Conservation (phyloP, 1,140 invertebrate species). For the Megalopta genalis region DNA sequence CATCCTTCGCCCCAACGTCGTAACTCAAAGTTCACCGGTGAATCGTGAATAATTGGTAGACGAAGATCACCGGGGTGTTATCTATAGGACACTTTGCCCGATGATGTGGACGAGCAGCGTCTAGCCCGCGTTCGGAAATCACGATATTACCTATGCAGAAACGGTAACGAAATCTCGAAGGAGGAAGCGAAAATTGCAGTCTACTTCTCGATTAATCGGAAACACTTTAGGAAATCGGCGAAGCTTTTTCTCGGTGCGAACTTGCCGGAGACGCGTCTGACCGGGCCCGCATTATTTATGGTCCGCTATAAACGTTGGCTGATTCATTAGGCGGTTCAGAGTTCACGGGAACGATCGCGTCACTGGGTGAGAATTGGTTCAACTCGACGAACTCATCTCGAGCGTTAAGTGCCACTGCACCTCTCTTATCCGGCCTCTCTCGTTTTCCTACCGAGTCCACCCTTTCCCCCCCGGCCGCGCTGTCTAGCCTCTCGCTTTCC, state of each 20-base stretch:
- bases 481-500: constrained; percentile 2
- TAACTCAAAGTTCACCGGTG: no score
- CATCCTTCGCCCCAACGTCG: neutral
- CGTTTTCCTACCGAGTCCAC: constrained; percentile 5
- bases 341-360: constrained; percentile 59
- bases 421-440: constrained; percentile 34
- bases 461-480: no score
- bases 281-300: constrained; percentile 27
- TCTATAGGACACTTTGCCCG: neutral
- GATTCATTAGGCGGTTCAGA: constrained; percentile 56
- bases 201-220: neutral
- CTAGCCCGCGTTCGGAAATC: neutral
- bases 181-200: neutral
- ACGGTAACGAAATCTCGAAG: no score
- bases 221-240: neutral
- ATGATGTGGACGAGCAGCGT: neutral
- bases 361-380: constrained; percentile 62
- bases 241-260: neutral
- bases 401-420: constrained; percentile 46
- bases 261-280: constrained; percentile 2
- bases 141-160: no score
- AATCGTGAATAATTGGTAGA: neutral
- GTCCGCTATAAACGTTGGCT: constrained; percentile 59
- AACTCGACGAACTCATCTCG: constrained; percentile 48
- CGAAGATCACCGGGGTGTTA: neutral